Conservation (phyloP, 53 echinoderm and acorn worm genomes). For the Zoroaster sp. region DNA sequence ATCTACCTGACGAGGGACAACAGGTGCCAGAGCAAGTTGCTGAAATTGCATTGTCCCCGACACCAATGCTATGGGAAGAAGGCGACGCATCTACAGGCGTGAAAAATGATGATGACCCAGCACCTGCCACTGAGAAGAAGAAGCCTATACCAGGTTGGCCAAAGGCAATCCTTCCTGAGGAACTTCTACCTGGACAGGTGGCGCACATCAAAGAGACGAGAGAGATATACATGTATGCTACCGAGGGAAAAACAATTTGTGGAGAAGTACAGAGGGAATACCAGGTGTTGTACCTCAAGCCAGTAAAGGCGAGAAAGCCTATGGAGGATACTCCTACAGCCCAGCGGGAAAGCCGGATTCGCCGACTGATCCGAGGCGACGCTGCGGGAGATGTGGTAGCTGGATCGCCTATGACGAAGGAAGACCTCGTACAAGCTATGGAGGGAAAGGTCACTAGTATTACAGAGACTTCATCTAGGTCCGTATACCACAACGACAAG, state of each 20-base stretch:
- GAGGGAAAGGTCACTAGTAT: no score
- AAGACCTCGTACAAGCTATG: no score
- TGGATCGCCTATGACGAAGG: no score
- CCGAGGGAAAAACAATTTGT: slow-evolving; percentile 2
- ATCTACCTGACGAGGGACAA: background rate
- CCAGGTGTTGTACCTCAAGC: background rate
- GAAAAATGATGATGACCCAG: background rate
- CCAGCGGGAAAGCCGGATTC: background rate
- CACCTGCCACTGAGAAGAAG: background rate
- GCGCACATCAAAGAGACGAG: background rate
- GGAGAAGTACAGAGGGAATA: background rate
- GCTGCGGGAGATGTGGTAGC: background rate
- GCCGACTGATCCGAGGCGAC: background rate
- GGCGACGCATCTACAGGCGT: background rate
- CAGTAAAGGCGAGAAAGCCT: background rate
- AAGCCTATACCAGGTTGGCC: background rate
- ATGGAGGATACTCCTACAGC: background rate
- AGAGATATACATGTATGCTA: slow-evolving; percentile 10
- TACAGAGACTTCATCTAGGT: no score
- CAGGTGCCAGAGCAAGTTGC: background rate
- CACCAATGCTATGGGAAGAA: background rate
- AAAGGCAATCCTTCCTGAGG: slow-evolving; percentile 1
- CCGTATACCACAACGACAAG: no score
- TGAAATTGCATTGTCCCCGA: background rate
- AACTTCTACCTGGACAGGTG: background rate